Evolutionary conservation across 2,113 vertebrate species (phyloP), one percentile per base, ranked within the genome.

Genomic region (Baryphthengus martii): DNA sequence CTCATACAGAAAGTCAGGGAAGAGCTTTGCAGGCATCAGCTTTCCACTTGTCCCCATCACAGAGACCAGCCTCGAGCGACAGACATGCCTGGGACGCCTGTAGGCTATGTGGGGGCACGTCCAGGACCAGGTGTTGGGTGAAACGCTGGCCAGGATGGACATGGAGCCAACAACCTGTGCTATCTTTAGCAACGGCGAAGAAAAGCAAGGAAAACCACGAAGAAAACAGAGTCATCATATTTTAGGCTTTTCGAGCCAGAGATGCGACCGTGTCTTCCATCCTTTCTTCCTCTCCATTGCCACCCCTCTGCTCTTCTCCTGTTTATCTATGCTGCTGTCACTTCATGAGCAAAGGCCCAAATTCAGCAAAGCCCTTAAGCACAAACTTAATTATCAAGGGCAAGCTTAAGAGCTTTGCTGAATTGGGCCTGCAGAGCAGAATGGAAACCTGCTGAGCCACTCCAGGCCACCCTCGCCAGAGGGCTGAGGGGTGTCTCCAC

Each of bases 391-490:
- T 66, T 70, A 85, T 39, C 37, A 33, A 33, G 67, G 37, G 88
- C 63, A 76, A 85, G 59, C 74, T 88, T 71, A 80, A 85, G 35
- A n/a, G 62, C 80, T 91, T 88, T 17, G 13, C 67, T 88, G 84
- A 80, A 81, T 25, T 0, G 33, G 53, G 42, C 35, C 47, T 35
- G 35, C 35, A 72, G 74, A 82, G 56, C 44, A 72, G 76, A 47
- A 44, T 59, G 47, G 39, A 77, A 95, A 90, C 26, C 10, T 55
- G 47, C 56, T 33, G 75, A 83, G 45, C 40, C 17, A 50, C 10
- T 7, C 29, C 0, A 0, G 52, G 44, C 29, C 7, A 10, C n/a
- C 24, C 67, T 58, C 2, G 0, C 8, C 3, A 3, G 42, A 78
- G 70, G n/a, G n/a, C 71, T 73, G 31, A 1, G 4, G 50, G 52